Base-by-base conservation (phyloP, 2,888 invertebrate species). In the Epirrhoe alternata region DNA sequence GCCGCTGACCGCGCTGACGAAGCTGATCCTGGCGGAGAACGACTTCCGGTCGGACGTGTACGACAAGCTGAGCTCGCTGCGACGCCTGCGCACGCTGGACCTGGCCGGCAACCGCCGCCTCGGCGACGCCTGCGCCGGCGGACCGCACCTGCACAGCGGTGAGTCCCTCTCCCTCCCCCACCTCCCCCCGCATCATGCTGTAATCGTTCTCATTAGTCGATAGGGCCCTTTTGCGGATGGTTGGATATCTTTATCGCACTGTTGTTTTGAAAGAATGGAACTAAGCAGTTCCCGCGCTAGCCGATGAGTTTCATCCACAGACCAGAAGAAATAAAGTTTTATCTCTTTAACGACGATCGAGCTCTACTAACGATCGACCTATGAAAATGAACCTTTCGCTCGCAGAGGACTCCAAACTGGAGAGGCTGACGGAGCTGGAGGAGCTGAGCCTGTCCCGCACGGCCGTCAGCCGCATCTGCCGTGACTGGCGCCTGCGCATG, bases 21-120 rank as follows among this genome's bases (percentile, higher is more conserved):
- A 5, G 53, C 66, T 84, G 62, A 14, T 54, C 16, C 75, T 84
- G 49, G 51, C 74, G 16, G n/a, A 10, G 31, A 84, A 84, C 72
- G 24, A 14, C 12, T 65, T 82, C 66, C 7, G 56, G 16, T 38
- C 16, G 17, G 53, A 12, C 12, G 71, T 68, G 56, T 70, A 68
- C 33, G 16, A 6, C 10, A 60, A 64, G 49, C 70, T 81, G 53
- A 35, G 42, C 16, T 45, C 64, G 35, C 71, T 74, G 61, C 45
- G 31, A 5, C 38, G 56, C 5, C 77, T 79, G 49, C 54, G 10
- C 14, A 12, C 0, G 35, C 78, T 82, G 57, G 12, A 14, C 33
- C 79, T 84, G 33, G 54, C 50, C 16, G 0, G 16, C 66, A 84
- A 84, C 74, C 16, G 49, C 56, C 24, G 33, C 4, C 69, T 84